Evolutionary conservation across 2,888 invertebrate genomes (phyloP), one percentile per base, ranked within the genome.

Genomic region (Eulithis prunata): DNA sequence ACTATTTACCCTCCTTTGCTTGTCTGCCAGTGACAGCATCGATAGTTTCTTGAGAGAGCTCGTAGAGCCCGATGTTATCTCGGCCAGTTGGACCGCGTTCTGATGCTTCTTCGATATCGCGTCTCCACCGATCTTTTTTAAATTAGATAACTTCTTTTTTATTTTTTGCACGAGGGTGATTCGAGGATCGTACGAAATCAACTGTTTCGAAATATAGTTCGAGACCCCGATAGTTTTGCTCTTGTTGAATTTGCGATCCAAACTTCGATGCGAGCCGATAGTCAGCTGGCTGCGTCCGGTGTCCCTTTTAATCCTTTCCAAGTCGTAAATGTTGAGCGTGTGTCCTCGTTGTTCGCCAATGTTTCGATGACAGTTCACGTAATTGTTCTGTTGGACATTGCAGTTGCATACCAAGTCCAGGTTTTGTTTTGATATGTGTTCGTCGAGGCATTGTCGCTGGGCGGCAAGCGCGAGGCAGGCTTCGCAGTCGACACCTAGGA

Each of bases 401-500:
- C 93, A 93, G 76, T 90, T 93, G 77, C 93, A 93, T 46, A 93
- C 88, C 73, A 93, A 81, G 72, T 93, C 92, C 61, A 92, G 87
- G 68, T 92, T 88, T 32, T 87, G 88, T 70, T 90, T 90, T 64
- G 90, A 80, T 78, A 88, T 82, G 78, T 88, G 89, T 75, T 91
- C 89, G 71, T 87, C 87, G 70, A 83, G 73, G 73, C 90, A 90
- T 68, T 89, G 89, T 71, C 86, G 78, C 70, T 90, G 90, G 36
- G 92, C 85, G 12, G 92, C 91, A 53, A 93, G 80, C 8, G 93
- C 92, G 55, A 91, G 86, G 64, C 93, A 93, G 56, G 93, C 92
- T 73, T 93, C 93, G 71, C 93, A 93, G 71, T 93, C 93, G 21
- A 93, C 91, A n/a, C 93, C 93, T 3, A 93, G 87, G 4, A 93